Evolutionary conservation across 2,888 invertebrate species (phyloP).

Genomic region (Mamestra brassicae): DNA sequence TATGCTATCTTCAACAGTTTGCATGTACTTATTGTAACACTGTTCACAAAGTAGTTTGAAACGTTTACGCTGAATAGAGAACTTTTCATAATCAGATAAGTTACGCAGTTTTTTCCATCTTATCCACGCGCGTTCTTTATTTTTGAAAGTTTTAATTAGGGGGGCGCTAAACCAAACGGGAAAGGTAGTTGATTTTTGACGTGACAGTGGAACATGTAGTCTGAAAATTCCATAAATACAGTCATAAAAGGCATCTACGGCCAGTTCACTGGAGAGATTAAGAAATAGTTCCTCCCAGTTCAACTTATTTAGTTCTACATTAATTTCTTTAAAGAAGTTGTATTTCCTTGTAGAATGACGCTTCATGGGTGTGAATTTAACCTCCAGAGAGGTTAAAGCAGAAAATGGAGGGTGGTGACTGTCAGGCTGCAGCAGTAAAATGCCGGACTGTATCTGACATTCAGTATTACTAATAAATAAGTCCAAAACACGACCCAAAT

Average conservation of each 20-base stretch:
- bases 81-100: background rate
- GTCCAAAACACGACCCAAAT: background rate
- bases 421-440: conserved; percentile 4
- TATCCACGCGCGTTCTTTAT: background rate
- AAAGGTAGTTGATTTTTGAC: background rate
- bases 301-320: conserved; percentile 1
- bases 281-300: background rate
- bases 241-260: background rate
- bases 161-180: background rate
- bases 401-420: conserved; percentile 2
- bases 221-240: no score
- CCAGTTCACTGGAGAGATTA: background rate
- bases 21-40: background rate
- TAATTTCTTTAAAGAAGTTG: background rate
- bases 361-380: background rate
- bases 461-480: conserved; percentile 8
- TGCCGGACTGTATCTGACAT: background rate
- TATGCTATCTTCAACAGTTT: background rate
- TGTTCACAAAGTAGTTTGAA: conserved; percentile 1
- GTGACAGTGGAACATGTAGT: background rate
- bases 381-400: background rate
- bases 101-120: background rate
- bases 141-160: background rate
- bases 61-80: background rate
- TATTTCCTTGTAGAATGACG: background rate